phyloP scores from a whole-genome alignment of 2,888 invertebrate species.

The Muscina levida region DNA sequence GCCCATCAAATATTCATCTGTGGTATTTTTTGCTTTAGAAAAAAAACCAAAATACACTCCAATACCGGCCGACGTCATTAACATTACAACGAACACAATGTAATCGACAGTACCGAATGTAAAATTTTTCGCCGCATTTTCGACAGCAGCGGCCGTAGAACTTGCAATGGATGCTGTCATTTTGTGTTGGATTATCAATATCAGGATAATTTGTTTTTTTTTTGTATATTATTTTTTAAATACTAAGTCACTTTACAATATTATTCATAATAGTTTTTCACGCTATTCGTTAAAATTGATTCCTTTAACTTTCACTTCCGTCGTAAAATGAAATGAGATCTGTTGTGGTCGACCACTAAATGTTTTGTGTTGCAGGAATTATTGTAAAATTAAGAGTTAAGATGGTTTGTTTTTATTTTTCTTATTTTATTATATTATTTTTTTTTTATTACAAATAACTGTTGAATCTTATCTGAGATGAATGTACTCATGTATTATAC shows the following conservation, averaged over 20 bases:
- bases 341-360: no score
- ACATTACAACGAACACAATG: conserved; percentile 81
- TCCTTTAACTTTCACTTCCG: no score
- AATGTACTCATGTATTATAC: no score
- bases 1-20: conserved; percentile 82
- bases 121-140: conserved; percentile 64
- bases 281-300: no score
- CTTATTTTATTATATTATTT: no score
- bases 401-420: no score
- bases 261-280: no score
- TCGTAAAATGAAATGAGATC: no score
- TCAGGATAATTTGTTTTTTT: not conserved
- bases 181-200: conserved; percentile 21
- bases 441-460: no score
- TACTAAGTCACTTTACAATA: conserved; percentile 24
- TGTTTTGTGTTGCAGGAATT: no score
- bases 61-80: conserved; percentile 81
- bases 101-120: conserved; percentile 80
- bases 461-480: no score
- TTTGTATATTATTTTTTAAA: conserved; percentile 6
- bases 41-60: conserved; percentile 83
- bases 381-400: no score
- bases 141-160: conserved; percentile 32
- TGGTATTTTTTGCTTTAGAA: conserved; percentile 80
- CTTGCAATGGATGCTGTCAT: conserved; percentile 32